These are phyloP conservation scores for Sturnus vulgaris DNA, from an alignment of 2,113 vertebrate species.

Conservation along the genomic window DNA sequence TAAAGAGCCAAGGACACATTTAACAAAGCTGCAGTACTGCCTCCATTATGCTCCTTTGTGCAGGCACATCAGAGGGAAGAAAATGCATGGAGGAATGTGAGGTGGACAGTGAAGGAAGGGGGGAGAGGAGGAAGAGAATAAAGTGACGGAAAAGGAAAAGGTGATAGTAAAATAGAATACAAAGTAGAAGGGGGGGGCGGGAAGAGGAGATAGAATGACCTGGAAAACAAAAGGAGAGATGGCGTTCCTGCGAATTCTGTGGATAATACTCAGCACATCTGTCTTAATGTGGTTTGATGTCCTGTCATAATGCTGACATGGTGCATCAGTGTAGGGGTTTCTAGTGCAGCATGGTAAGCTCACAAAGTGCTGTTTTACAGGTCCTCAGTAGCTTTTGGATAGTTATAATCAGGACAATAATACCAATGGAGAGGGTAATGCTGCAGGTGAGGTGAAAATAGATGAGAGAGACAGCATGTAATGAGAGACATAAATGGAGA, in stretches of 20 bases:
- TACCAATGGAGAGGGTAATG: not conserved
- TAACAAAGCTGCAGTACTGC: not conserved
- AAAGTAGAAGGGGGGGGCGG: not conserved
- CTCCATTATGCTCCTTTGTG: not conserved
- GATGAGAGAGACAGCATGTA: not conserved
- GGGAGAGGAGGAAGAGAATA: not conserved
- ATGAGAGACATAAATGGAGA: not conserved
- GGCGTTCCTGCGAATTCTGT: accelerated
- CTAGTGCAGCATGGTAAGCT: not conserved
- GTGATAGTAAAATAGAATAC: not conserved
- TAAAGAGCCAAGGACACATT: not conserved
- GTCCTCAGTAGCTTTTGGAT: not conserved
- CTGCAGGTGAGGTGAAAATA: not conserved
- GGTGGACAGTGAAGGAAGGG: not conserved
- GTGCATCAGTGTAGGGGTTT: not conserved
- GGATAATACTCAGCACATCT: not conserved
- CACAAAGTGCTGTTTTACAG: not conserved
- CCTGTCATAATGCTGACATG: not conserved
- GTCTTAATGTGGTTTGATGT: not conserved
- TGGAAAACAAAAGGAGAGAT: not conserved
- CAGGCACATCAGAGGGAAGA: not conserved
- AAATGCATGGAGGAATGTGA: not conserved
- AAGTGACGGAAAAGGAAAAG: not conserved
- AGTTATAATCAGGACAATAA: not conserved
- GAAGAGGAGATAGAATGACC: not conserved